Base-by-base conservation (phyloP, 2,113 vertebrate genomes). In the Ciconia stormi region DNA sequence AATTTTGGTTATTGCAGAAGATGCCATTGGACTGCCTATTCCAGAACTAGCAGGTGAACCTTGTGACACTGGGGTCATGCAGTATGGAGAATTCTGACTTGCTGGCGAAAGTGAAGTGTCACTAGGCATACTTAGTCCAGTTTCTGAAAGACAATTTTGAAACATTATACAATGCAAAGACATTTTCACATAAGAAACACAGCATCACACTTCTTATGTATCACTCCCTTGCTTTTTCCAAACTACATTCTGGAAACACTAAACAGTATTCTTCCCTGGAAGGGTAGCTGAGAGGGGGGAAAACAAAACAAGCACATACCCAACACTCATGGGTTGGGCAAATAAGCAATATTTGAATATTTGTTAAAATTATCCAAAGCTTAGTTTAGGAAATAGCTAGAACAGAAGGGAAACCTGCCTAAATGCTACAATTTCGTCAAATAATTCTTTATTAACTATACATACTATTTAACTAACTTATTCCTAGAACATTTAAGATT, bases 51-150 rank as follows among this genome's bases (percentile, higher is more conserved):
- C 99, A 22, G 99, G 99, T 50, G 99, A 99, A 13, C 99, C 99
- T 97, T 99, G 99, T 7, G 99, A 99, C 67, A 99, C 99, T 0
- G 99, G 99, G 4, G 99, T 99, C 98, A 99, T 99, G 98, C 99
- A 99, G 85, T 99, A 99, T 0, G 99, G 99, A 90, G 99, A 99
- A 93, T 99, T 99, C 98, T 99, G 99, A 98, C 99, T 99, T 97
- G 99, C 99, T 76, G 99, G 99, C 17, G 99, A 99, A 47, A 99
- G 98, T 1, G 99, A 99, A 20, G 99, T 98, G 70, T 99, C 99
- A 96, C 99, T 99, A 90, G 99, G 99, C 97, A 99, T 97, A 84
- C 99, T 99, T 94, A 99, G 97, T 80, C 99, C 99, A 18, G 98
- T 94, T 97, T 99, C 98, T 99, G 97, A 84, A 95, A 97, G 73